phyloP scores from a whole-genome alignment of 2,888 invertebrate genomes.

The Cerceris rybyensis region DNA sequence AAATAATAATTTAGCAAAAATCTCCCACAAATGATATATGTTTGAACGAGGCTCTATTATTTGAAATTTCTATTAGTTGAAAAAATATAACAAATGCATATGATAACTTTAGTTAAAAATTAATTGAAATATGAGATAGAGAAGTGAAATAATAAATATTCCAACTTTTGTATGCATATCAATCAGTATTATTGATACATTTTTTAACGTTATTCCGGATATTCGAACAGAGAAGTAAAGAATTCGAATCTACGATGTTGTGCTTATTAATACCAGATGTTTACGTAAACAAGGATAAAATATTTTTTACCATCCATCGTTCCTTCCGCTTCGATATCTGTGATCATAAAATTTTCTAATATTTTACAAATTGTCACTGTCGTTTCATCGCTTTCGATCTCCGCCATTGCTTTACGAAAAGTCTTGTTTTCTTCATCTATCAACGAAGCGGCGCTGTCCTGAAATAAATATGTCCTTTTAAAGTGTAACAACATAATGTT shows the following conservation, averaged over 20 bases:
- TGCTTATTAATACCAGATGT: too few relatives aligned
- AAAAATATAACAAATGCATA: too few relatives aligned
- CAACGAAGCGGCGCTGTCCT: conserved; percentile 57
- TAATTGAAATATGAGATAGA: too few relatives aligned
- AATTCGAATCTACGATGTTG: neutral
- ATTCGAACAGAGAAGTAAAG: neutral
- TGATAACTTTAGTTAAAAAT: too few relatives aligned
- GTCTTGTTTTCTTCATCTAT: neutral
- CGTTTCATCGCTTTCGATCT: conserved; percentile 15
- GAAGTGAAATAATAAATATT: too few relatives aligned
- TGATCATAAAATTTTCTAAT: conserved; percentile 82
- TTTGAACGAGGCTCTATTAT: too few relatives aligned
- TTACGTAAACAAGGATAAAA: neutral
- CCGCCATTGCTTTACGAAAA: fast-evolving
- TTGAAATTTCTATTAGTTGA: too few relatives aligned
- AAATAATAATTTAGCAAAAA: too few relatives aligned
- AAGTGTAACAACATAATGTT: neutral
- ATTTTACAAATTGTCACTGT: conserved; percentile 82
- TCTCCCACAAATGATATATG: too few relatives aligned
- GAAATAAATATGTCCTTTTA: neutral
- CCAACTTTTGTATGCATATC: too few relatives aligned
- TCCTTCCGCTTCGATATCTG: conserved; percentile 83
- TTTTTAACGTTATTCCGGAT: too few relatives aligned
- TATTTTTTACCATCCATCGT: conserved; percentile 83
- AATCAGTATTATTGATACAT: too few relatives aligned